These are phyloP conservation scores for Myocastor coypus DNA, from an alignment of 2,113 vertebrate species.

Conservation along the genomic window DNA sequence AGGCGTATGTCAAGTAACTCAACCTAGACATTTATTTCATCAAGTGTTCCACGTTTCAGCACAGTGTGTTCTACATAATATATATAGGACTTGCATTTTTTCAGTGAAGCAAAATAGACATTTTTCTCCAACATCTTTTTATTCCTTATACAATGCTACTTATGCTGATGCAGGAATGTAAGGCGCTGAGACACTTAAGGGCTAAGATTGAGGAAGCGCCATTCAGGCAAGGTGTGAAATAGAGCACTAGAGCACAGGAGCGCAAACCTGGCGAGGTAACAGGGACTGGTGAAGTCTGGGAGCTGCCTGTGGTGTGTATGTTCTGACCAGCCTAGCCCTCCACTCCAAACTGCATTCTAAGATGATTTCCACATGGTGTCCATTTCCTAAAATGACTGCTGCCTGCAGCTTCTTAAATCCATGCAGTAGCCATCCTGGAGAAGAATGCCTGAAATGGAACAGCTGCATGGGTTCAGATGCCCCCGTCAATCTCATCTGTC, in stretches of 20 bases:
- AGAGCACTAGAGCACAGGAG: neutral
- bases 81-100: neutral
- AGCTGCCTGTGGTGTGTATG: neutral
- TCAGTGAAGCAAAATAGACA: neutral
- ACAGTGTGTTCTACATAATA: neutral
- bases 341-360: constrained; percentile 57
- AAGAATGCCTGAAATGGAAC: constrained; percentile 79
- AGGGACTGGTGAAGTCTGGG: neutral
- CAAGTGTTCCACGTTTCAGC: neutral
- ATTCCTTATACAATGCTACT: neutral
- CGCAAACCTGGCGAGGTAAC: neutral
- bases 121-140: neutral
- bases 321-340: neutral
- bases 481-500: constrained; percentile 76
- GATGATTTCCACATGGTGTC: constrained; percentile 62
- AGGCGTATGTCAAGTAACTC: neutral
- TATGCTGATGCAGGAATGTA: neutral
- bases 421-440: constrained; percentile 67
- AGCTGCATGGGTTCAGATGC: constrained; percentile 77
- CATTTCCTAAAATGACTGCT: constrained; percentile 75
- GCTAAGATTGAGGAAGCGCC: neutral
- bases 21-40: neutral
- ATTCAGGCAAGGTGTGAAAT: neutral
- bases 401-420: constrained; percentile 73
- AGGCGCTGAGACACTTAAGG: neutral